phyloP scores from a whole-genome alignment of 2,797 vertebrate species.

The Clarias laeviceps region DNA sequence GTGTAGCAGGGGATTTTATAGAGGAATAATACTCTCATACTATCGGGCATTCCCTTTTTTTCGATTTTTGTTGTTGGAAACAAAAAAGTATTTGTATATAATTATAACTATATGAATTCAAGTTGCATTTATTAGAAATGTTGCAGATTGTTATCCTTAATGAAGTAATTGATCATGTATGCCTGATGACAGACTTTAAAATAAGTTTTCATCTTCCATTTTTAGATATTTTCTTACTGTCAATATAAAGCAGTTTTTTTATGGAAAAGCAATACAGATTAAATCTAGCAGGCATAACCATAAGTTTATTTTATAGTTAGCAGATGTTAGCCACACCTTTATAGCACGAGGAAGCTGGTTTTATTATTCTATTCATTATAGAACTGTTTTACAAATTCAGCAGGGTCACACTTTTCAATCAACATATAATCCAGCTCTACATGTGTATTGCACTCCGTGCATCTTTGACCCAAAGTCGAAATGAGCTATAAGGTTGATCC shows the following conservation, averaged over 20 bases:
- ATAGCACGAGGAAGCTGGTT: conserved; percentile 3
- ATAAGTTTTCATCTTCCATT: not conserved
- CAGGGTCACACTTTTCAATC: not conserved
- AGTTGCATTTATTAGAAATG: too few species aligned
- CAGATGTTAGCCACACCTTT: not conserved
- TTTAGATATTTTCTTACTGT: not conserved
- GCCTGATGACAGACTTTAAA: not conserved
- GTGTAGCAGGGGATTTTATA: too few species aligned
- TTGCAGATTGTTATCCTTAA: not conserved
- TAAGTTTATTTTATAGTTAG: not conserved
- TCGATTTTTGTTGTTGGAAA: too few species aligned
- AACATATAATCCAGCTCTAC: not conserved
- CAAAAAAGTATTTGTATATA: too few species aligned
- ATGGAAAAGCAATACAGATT: not conserved
- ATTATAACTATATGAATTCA: too few species aligned
- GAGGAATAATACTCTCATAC: too few species aligned
- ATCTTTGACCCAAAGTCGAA: not conserved
- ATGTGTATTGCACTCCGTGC: not conserved
- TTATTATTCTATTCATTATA: not conserved
- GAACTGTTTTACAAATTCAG: not conserved
- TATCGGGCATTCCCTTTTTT: too few species aligned
- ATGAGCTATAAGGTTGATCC: not conserved
- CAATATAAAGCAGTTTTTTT: not conserved
- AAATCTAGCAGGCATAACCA: not conserved
- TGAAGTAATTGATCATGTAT: not conserved